phyloP scores from a whole-genome alignment of 1,140 invertebrate species.

The Oscheius sp. region DNA sequence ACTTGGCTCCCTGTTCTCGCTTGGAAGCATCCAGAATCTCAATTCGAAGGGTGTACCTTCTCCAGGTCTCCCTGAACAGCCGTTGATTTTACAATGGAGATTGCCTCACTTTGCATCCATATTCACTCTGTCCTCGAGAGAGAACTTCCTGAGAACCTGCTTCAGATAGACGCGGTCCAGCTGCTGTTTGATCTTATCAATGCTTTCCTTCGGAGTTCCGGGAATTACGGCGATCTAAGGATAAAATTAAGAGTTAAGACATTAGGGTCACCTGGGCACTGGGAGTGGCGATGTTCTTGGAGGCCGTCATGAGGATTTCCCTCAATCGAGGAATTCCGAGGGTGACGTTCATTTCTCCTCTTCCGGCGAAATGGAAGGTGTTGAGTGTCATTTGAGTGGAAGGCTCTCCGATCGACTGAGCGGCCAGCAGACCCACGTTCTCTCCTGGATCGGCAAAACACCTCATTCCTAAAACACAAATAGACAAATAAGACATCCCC shows the following conservation, averaged over 20 bases:
- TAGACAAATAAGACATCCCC: neutral
- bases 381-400: conserved; percentile 99
- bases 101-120: conserved; percentile 18
- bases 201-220: conserved; percentile 65
- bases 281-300: conserved; percentile 86
- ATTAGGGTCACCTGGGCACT: conserved; percentile 86
- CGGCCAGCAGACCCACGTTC: conserved; percentile 89
- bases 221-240: conserved; percentile 42
- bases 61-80: conserved; percentile 44
- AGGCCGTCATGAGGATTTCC: conserved; percentile 94
- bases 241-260: conserved; percentile 13
- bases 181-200: conserved; percentile 66
- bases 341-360: conserved; percentile 99
- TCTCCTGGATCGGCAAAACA: conserved; percentile 83
- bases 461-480: conserved; percentile 66
- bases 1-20: conserved; percentile 45
- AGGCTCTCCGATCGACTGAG: conserved; percentile 92
- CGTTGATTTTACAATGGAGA: neutral
- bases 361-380: conserved; percentile 98
- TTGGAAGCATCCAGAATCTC: conserved; percentile 42
- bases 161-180: conserved; percentile 54
- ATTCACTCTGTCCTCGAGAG: conserved; percentile 48
- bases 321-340: conserved; percentile 83
- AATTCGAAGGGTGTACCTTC: conserved; percentile 47
- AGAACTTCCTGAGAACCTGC: conserved; percentile 51